These are phyloP conservation scores for Mormyrops attenuatus DNA, from an alignment of 2,797 vertebrate species.

Conservation along the genomic window DNA sequence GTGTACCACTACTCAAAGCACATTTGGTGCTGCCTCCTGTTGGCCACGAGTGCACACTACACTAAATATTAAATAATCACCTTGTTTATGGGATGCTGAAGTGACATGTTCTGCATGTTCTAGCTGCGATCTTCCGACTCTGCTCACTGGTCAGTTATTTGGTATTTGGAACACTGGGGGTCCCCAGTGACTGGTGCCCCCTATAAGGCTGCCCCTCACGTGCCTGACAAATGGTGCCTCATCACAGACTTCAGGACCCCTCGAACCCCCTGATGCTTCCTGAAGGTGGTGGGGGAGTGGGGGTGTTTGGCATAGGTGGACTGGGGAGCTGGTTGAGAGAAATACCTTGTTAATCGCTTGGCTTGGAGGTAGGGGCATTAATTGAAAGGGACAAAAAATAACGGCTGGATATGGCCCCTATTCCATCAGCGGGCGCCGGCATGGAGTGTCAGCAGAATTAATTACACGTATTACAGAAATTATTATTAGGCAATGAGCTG, in stretches of 20 bases:
- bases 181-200: not conserved
- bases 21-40: not conserved
- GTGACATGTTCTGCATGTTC: not conserved
- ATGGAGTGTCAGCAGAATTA: slow-evolving; percentile 44
- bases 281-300: not conserved
- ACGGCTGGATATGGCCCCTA: slow-evolving; percentile 45
- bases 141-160: not conserved
- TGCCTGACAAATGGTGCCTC: not conserved
- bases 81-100: not conserved
- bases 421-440: slow-evolving; percentile 47
- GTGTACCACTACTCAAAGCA: not conserved
- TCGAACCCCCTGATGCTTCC: not conserved
- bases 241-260: not conserved
- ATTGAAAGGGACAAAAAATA: slow-evolving; percentile 34
- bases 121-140: not conserved
- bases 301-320: not conserved
- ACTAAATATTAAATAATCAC: not conserved
- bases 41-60: not conserved
- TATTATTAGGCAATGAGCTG: slow-evolving; percentile 40
- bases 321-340: slow-evolving; percentile 25
- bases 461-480: slow-evolving; percentile 41
- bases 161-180: not conserved
- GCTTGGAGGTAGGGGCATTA: slow-evolving; percentile 34
- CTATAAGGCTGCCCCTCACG: not conserved
- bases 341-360: slow-evolving; percentile 47